Percentiles rank a stretch among this genome's conserved stretches.
Evolutionary conservation across 2,888 invertebrate species (phyloP).

Genomic region (Pristionchus mayeri): DNA sequence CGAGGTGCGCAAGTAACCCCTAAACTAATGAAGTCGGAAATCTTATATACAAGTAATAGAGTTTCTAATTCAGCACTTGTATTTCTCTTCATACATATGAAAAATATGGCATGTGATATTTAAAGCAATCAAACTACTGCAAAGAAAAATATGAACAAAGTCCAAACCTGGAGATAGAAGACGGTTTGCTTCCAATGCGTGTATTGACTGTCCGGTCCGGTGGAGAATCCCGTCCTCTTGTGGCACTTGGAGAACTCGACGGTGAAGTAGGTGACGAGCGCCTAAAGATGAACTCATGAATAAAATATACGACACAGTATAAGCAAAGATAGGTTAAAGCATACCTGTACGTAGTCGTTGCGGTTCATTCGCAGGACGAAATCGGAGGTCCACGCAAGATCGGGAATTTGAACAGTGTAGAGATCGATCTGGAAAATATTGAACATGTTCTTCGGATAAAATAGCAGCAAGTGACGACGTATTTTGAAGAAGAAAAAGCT

Average conservation of each 20-base stretch:
- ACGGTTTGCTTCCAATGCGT: constrained; percentile 99
- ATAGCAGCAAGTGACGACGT: too few relatives aligned
- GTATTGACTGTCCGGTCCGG: constrained; percentile 94
- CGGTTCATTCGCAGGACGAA: constrained; percentile 78
- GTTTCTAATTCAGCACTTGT: too few relatives aligned
- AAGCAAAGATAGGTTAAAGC: neutral
- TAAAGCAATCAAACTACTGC: neutral
- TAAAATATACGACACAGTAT: neutral
- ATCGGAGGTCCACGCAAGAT: constrained; percentile 91
- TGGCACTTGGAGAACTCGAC: constrained; percentile 99
- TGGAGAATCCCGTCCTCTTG: constrained; percentile 97
- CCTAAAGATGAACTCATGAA: constrained; percentile 79
- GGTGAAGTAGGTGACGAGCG: constrained; percentile 97
- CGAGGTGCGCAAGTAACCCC: neutral
- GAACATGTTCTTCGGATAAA: neutral
- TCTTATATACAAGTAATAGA: too few relatives aligned
- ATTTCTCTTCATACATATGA: too few relatives aligned
- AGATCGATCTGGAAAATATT: constrained; percentile 87
- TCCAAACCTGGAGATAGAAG: constrained; percentile 88
- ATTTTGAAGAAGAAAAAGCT: too few relatives aligned
- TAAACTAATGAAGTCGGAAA: too few relatives aligned
- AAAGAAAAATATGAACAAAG: neutral
- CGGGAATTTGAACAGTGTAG: constrained; percentile 95
- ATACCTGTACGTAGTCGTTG: constrained; percentile 77
- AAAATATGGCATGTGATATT: too few relatives aligned